Percentiles rank a stretch among this genome's conserved stretches.
phyloP scores from a whole-genome alignment of 2,888 invertebrate genomes.

The Drosophila anomalata region DNA sequence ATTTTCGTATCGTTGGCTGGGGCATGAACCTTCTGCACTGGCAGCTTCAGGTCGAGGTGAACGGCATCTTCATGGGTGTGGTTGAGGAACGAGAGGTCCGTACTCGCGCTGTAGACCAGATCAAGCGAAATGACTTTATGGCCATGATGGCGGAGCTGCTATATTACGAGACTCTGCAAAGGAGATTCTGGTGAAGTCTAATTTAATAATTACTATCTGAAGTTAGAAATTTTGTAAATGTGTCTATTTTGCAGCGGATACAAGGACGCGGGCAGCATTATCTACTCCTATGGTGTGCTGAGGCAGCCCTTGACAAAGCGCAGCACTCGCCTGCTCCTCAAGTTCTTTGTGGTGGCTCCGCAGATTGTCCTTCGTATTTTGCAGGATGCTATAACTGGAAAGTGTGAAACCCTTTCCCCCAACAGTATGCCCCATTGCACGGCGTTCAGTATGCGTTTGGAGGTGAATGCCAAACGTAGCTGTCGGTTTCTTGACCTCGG shows the following conservation, averaged over 20 bases:
- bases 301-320: background rate
- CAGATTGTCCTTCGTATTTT: background rate
- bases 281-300: slow-evolving; percentile 6
- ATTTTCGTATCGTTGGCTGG: slow-evolving; percentile 49
- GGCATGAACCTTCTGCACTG: slow-evolving; percentile 45
- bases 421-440: background rate
- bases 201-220: background rate
- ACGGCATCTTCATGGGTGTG: slow-evolving; percentile 55
- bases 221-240: background rate
- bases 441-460: background rate
- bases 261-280: slow-evolving; percentile 11
- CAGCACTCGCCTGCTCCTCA: background rate
- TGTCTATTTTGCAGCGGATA: slow-evolving; percentile 2
- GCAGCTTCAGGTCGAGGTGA: slow-evolving; percentile 65
- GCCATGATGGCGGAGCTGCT: slow-evolving; percentile 47
- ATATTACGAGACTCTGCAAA: background rate
- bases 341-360: background rate
- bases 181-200: background rate
- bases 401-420: background rate
- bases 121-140: slow-evolving; percentile 65
- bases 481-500: background rate
- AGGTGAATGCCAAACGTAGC: background rate
- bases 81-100: slow-evolving; percentile 36
- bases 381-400: slow-evolving; percentile 7
- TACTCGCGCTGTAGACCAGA: slow-evolving; percentile 1